phyloP scores from a whole-genome alignment of 2,888 invertebrate genomes.

The Drosophila rubida region DNA sequence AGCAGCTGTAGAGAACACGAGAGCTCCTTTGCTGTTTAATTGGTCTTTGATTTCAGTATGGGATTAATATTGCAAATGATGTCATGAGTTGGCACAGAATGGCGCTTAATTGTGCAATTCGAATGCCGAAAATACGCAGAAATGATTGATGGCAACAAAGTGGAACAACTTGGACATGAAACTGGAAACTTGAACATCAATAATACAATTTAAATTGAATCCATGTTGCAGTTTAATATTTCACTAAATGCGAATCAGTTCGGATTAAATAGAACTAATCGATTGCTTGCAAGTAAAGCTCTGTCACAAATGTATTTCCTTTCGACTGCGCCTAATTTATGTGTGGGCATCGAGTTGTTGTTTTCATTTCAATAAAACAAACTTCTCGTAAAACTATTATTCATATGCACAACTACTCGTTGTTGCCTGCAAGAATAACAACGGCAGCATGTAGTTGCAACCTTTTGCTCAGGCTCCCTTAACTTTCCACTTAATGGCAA shows the following conservation, averaged over 20 bases:
- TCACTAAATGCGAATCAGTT: neutral
- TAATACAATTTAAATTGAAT: too few species aligned
- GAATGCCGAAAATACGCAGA: neutral
- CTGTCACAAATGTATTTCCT: neutral
- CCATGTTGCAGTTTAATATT: too few species aligned
- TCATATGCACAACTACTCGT: slow-evolving; percentile 26
- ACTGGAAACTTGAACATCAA: neutral
- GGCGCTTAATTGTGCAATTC: neutral
- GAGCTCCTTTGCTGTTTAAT: slow-evolving; percentile 12
- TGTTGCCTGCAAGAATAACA: slow-evolving; percentile 26
- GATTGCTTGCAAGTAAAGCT: neutral
- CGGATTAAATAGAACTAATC: slow-evolving; percentile 6
- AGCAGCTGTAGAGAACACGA: slow-evolving; percentile 21
- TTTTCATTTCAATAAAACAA: slow-evolving; percentile 34
- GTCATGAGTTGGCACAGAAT: slow-evolving; percentile 14
- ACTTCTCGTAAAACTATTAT: slow-evolving; percentile 37
- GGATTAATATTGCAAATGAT: slow-evolving; percentile 26
- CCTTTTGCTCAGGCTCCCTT: slow-evolving; percentile 32
- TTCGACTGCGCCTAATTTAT: slow-evolving; percentile 17
- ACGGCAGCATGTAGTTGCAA: slow-evolving; percentile 37
- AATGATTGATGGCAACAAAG: neutral
- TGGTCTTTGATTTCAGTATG: slow-evolving; percentile 33
- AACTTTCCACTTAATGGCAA: slow-evolving; percentile 37
- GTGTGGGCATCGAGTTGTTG: slow-evolving; percentile 6
- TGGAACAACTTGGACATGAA: neutral